Base-by-base conservation (phyloP, 2,888 invertebrate genomes). In the Apamea anceps region DNA sequence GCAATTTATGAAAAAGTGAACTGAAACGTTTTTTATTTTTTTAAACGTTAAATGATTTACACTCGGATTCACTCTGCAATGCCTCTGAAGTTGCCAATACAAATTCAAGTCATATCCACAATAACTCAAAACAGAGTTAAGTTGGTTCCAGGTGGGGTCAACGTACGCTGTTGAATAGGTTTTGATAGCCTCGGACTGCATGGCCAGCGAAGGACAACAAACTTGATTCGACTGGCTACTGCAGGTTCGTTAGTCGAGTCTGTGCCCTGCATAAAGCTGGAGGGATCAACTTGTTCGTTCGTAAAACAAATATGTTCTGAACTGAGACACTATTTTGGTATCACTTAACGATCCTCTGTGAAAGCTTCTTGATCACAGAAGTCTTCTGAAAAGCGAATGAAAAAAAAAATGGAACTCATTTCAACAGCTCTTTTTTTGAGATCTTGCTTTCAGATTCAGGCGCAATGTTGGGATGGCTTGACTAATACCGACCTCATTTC, bases 1-100 rank as follows among this genome's bases (percentile, higher is more conserved):
- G 25, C 51, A 67, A 77, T 79, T 75, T 79, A 84, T 87, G 71
- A 76, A 51, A 25, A 75, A 79, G 65, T 32, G 67, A 67, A 54
- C 25, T 71, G 62, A 51, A 79, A 76, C 76, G 32, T 32, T 32
- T 32, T 32, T 32, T 32, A 32, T 32, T 32, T 32, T 32, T 32
- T 32, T 32, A 32, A 32, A 32, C 32, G 78, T 51, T 79, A 68
- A 70, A 75, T 63, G 54, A 72, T 76, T 79, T 74, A 48, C 25
- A 54, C 37, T 62, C 25, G 6, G 54, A 60, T 74, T 67, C 51
- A 32, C 21, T 80, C 13, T 25, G 63, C n/a, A n/a, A 42, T 21
- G 18, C 28, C 62, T 57, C 25, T 45, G 62, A 65, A 42, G 60
- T 72, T 79, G 71, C 68, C 63, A 70, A 70, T 79, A 74, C 42